Evolutionary conservation across 2,797 vertebrate genomes (phyloP).

Genomic region (Danio kyathit): DNA sequence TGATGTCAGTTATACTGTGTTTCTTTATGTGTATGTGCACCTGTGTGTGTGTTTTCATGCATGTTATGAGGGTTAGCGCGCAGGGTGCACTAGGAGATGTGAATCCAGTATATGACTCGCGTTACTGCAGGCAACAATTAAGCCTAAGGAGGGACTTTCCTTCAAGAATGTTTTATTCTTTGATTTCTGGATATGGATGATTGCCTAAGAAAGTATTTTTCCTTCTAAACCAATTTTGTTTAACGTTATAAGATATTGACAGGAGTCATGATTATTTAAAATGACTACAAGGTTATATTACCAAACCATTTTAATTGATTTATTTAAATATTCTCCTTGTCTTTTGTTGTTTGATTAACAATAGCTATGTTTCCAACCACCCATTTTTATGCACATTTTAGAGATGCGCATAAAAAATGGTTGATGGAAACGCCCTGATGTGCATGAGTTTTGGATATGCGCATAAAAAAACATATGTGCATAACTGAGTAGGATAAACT

Average conservation of each 20-base stretch:
- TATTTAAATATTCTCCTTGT: too few species aligned
- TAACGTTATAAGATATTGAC: not conserved
- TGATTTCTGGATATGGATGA: not conserved
- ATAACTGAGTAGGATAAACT: too few species aligned
- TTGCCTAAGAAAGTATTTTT: not conserved
- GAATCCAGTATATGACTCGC: conserved; percentile 6
- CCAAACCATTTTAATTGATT: too few species aligned
- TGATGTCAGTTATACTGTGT: conserved; percentile 65
- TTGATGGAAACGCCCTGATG: too few species aligned
- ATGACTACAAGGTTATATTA: too few species aligned
- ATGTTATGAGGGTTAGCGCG: conserved; percentile 16
- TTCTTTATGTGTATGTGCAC: conserved; percentile 24
- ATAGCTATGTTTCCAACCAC: too few species aligned
- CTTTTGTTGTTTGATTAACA: too few species aligned
- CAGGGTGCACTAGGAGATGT: conserved; percentile 34
- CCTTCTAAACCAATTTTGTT: not conserved
- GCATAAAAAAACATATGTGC: too few species aligned
- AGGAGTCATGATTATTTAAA: not conserved
- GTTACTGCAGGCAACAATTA: conserved; percentile 19
- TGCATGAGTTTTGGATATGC: too few species aligned
- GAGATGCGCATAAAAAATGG: too few species aligned
- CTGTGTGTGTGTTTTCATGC: conserved; percentile 17
- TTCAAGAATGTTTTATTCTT: not conserved
- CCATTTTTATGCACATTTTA: too few species aligned
- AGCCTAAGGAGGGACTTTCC: not conserved